Evolutionary conservation across 2,888 invertebrate genomes (phyloP).

Genomic region (Orthosia gracilis): DNA sequence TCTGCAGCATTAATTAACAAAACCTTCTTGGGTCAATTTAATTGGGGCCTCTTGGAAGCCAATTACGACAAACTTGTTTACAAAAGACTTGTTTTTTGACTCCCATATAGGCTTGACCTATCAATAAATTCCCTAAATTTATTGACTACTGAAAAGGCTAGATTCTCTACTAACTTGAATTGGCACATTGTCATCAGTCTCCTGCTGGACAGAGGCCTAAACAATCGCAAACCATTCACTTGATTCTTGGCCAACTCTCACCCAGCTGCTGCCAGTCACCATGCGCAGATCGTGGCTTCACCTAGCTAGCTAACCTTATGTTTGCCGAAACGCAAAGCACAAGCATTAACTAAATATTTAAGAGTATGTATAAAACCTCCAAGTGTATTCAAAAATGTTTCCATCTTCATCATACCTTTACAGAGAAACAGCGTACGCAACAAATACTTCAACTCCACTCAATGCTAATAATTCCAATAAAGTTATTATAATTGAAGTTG

Average conservation of each 20-base stretch:
- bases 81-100: not conserved
- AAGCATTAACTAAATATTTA: too few relatives aligned
- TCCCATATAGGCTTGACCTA: not conserved
- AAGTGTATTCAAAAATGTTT: not conserved
- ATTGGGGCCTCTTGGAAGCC: slow-evolving; percentile 12
- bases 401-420: not conserved
- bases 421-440: slow-evolving; percentile 5
- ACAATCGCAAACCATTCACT: not conserved
- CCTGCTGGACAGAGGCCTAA: not conserved
- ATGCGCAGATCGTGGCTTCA: too few relatives aligned
- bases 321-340: too few relatives aligned
- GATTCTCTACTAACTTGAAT: not conserved
- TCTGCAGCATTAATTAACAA: slow-evolving; percentile 12
- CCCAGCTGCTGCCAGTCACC: too few relatives aligned
- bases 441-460: slow-evolving; percentile 2
- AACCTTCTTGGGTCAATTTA: slow-evolving; percentile 21
- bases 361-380: not conserved
- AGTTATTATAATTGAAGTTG: slow-evolving; percentile 48
- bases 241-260: too few relatives aligned
- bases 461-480: slow-evolving; percentile 52
- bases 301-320: too few relatives aligned
- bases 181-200: not conserved
- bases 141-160: not conserved
- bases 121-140: slow-evolving; percentile 17
- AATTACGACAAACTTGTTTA: slow-evolving; percentile 8